Base-by-base conservation (phyloP, 2,113 vertebrate species). In the Dasyurus viverrinus region DNA sequence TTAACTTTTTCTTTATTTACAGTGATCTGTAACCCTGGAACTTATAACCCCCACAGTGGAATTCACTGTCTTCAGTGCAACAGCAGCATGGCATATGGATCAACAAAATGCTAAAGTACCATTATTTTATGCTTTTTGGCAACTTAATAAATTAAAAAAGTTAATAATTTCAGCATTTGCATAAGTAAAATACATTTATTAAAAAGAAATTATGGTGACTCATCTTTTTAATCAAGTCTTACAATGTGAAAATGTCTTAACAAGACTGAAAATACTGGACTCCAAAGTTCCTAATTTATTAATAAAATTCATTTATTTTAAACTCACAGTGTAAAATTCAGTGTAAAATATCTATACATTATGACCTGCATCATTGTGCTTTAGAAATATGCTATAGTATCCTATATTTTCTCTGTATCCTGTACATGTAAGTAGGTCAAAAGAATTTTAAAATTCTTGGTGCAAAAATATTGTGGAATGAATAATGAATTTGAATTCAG, bases 21-120 rank as follows among this genome's bases (percentile, higher is more conserved):
- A 98, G 97, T 98, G 95, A 91, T 97, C 96, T 98, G 98, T 96
- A 98, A 96, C 54, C 98, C 98, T 89, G 98, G 98, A 96, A 97
- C 98, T 2, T 98, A 97, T 19, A 98, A 98, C 47, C 97, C 98
- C 27, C 97, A 89, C 6, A 95, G 98, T 19, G 96, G 97, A 94
- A 96, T 54, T 60, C 97, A 98, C 48, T 98, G 97, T 93, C 96
- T 98, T 93, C 95, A 0, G 0, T 98, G 97, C 0, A 94, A 98
- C 42, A 91, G 47, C 91, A 98, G 96, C 96, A 90, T 96, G 95
- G 91, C 46, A 48, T 98, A 96, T 1, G 97, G 97, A 96, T 95
- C 97, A 36, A 97, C 47, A 53, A 30, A 76, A 0, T 98, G 98
- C 60, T 46, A 89, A 50, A 96, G 97, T 95, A 36, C 36, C 91